Base-by-base conservation (phyloP, 2,797 vertebrate genomes). In the Synaphobranchus kaupii region DNA sequence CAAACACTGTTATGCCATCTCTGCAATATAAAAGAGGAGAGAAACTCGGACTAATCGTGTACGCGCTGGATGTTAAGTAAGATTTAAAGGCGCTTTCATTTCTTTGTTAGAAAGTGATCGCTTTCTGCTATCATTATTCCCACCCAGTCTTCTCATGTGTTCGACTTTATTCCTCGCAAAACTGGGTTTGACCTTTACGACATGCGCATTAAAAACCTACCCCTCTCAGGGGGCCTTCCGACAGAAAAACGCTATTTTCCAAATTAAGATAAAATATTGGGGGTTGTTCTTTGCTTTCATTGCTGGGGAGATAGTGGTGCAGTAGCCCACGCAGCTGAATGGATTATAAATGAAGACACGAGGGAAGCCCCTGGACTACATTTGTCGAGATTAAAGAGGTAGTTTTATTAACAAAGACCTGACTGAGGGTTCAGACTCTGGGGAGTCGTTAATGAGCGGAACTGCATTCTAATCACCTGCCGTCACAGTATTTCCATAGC, bases 401-500 rank as follows among this genome's bases (percentile, higher is more conserved):
- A 34, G 73, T 76, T 76, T 76, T 76, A 76, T 76, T 76, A 76
- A 76, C 73, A 76, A 47, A 76, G 73, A 44, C 39, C 5, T 71
- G 28, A 31, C 68, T 71, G 68, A 13, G 28, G 68, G 12, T 71
- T 71, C 68, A 44, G 73, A 76, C 73, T 76, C 73, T 76, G 34
- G 73, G 73, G 73, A 76, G 4, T 3, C 20, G 73, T 76, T 76
- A 76, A 76, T 76, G 73, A 76, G 73, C 31, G 17, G 73, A 76
- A 76, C 25, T 44, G 31, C 73, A 76, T 76, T 76, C 73, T 76
- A 76, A 76, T 44, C 73, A 76, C 73, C 73, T 76, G 73, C 73
- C 31, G 12, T 76, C 34, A 22, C 25, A 76, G 73, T 44, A 76
- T 76, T 76, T 76, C 73, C 73, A 86, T 4, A 88, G 89, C 34